Evolutionary conservation across 2,797 vertebrate species (phyloP).

Genomic region (Darevskia nairensis): DNA sequence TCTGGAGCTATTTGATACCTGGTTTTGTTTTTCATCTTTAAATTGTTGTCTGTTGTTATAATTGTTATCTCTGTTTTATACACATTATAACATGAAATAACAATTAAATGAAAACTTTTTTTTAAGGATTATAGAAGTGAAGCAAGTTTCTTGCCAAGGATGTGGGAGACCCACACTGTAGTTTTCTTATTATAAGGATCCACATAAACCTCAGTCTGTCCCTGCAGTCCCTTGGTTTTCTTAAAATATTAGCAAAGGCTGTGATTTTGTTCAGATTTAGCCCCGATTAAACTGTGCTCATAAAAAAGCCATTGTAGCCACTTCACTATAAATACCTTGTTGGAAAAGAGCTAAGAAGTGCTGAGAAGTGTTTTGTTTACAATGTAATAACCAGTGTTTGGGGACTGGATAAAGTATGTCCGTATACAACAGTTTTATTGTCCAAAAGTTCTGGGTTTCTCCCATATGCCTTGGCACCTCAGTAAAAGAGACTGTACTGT

Average conservation of each 20-base stretch:
- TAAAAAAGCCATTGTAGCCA: constrained; percentile 12
- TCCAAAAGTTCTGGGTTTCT: not conserved
- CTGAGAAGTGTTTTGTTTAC: constrained; percentile 2
- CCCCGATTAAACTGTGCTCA: not conserved
- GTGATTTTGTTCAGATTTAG: not conserved
- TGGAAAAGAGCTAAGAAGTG: not conserved
- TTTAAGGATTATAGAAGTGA: not conserved
- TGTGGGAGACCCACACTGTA: not conserved
- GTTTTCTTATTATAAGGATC: not conserved
- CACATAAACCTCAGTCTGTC: not conserved
- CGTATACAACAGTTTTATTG: constrained; percentile 2
- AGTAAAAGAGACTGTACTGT: constrained; percentile 4
- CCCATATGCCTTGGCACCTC: not conserved
- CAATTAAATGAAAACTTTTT: too few relatives aligned
- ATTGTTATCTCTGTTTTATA: too few relatives aligned
- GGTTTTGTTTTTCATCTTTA: too few relatives aligned
- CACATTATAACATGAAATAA: too few relatives aligned
- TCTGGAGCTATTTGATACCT: too few relatives aligned
- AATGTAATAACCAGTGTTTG: constrained; percentile 4
- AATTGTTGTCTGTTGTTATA: too few relatives aligned
- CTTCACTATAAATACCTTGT: not conserved
- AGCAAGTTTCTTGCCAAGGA: not conserved
- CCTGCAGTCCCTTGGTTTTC: not conserved
- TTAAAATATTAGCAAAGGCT: not conserved
- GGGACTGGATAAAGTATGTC: not conserved